A percentile compares a stretch with the other conserved stretches of the same genome.
phyloP scores from a whole-genome alignment of 2,113 vertebrate species.

The Gambusia affinis region DNA sequence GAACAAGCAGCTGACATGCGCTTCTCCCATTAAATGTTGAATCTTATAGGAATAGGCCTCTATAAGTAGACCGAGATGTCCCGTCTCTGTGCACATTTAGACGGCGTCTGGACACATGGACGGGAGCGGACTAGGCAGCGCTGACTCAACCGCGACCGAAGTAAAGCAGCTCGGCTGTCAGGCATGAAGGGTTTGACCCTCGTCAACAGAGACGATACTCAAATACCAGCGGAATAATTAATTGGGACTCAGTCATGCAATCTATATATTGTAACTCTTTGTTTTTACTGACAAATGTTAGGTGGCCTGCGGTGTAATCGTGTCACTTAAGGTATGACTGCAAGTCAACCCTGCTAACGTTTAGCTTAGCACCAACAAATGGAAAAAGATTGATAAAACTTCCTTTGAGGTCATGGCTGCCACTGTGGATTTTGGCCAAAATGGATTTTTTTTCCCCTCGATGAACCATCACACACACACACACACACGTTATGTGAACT shows the following conservation, averaged over 20 bases:
- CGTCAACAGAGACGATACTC: background rate
- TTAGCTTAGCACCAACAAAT: background rate
- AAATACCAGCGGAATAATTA: background rate
- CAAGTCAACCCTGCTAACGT: background rate
- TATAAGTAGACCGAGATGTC: constrained; percentile 74
- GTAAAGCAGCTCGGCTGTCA: background rate
- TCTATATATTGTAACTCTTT: background rate
- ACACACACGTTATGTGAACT: too few species aligned
- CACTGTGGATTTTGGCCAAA: too few species aligned
- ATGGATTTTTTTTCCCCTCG: too few species aligned
- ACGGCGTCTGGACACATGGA: constrained; percentile 52
- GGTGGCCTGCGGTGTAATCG: too few species aligned
- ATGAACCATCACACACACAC: too few species aligned
- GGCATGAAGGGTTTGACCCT: background rate
- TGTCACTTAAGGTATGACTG: background rate
- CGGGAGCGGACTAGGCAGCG: constrained; percentile 4
- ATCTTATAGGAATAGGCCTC: constrained; percentile 80
- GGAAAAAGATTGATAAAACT: background rate
- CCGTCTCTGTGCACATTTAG: constrained; percentile 74
- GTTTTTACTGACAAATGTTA: background rate
- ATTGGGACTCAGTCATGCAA: background rate
- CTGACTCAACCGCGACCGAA: background rate
- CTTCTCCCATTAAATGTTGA: constrained; percentile 69
- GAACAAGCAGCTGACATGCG: constrained; percentile 67
- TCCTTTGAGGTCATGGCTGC: background rate